Conservation (phyloP, 2,888 invertebrate species). For the Brachypalpus laphriformis region DNA sequence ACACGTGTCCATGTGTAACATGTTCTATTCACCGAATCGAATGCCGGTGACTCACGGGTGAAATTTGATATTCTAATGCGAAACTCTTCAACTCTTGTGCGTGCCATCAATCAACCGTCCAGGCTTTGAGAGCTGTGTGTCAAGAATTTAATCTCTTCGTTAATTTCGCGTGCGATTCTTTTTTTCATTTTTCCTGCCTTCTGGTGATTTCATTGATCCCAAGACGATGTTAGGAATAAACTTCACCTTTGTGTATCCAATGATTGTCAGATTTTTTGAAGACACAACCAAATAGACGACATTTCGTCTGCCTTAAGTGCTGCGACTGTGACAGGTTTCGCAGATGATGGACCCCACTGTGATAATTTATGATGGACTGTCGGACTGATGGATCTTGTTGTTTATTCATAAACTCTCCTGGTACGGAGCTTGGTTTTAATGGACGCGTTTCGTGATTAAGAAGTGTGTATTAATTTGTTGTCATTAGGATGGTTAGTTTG, state of each 20-base stretch:
- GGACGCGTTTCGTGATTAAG: conserved; percentile 14
- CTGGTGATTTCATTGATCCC: conserved; percentile 17
- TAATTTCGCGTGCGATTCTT: conserved; percentile 5
- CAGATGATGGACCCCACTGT: neutral
- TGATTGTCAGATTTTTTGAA: neutral
- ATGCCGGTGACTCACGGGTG: conserved; percentile 12
- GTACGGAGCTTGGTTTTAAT: neutral
- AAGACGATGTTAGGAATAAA: neutral
- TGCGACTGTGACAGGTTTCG: conserved; percentile 8
- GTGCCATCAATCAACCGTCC: conserved; percentile 20
- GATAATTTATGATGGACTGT: neutral
- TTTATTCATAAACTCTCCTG: conserved; percentile 3
- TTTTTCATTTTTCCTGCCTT: neutral
- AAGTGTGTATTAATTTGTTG: conserved; percentile 28
- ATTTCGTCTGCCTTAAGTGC: conserved; percentile 10
- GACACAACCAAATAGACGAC: conserved; percentile 7
- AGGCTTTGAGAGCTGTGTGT: neutral
- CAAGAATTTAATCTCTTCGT: neutral
- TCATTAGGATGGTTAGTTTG: conserved; percentile 8
- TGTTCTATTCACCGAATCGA: neutral
- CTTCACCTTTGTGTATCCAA: neutral
- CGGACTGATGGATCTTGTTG: neutral
- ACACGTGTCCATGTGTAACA: conserved; percentile 7
- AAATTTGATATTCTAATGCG: conserved; percentile 35
- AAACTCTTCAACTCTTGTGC: conserved; percentile 7